Evolutionary conservation across 1,140 invertebrate genomes (phyloP).

Genomic region (Hesperophylax magnus): DNA sequence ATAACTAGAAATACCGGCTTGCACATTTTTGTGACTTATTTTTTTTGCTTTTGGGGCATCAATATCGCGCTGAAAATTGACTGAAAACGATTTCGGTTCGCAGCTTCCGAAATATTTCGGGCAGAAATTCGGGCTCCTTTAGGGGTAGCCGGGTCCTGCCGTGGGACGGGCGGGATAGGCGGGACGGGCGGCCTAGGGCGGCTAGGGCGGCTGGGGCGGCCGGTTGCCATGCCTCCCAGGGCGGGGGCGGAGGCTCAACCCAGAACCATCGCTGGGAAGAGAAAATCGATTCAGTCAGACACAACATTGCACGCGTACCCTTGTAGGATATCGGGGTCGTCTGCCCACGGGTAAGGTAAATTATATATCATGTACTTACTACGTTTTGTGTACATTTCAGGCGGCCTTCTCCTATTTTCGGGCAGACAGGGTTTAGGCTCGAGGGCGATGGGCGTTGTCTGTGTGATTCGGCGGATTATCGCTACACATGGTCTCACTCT

Average conservation of each 20-base stretch:
- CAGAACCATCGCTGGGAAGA: not conserved
- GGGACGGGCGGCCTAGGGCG: not conserved
- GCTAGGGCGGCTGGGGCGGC: constrained; percentile 17
- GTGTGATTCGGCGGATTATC: too few relatives aligned
- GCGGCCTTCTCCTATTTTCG: constrained; percentile 9
- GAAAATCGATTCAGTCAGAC: constrained; percentile 36
- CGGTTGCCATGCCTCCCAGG: constrained; percentile 9
- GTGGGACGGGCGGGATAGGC: not conserved
- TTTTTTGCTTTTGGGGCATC: too few relatives aligned
- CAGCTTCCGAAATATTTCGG: not conserved
- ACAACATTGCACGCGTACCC: constrained; percentile 45
- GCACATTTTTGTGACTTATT: too few relatives aligned
- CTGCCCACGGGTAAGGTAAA: not conserved
- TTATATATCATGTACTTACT: constrained; percentile 4
- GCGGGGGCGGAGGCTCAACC: not conserved
- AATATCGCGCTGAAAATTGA: not conserved
- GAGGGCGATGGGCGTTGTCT: too few relatives aligned
- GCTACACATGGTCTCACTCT: too few relatives aligned
- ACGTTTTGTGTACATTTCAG: too few relatives aligned
- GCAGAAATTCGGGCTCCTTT: not conserved
- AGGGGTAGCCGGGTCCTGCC: not conserved
- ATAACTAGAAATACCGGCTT: too few relatives aligned
- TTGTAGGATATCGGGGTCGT: constrained; percentile 21
- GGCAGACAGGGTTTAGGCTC: not conserved
- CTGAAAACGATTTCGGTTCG: not conserved